These are phyloP conservation scores for Pseudorectes ferrugineus DNA, from an alignment of 2,113 vertebrate species.

Conservation along the genomic window DNA sequence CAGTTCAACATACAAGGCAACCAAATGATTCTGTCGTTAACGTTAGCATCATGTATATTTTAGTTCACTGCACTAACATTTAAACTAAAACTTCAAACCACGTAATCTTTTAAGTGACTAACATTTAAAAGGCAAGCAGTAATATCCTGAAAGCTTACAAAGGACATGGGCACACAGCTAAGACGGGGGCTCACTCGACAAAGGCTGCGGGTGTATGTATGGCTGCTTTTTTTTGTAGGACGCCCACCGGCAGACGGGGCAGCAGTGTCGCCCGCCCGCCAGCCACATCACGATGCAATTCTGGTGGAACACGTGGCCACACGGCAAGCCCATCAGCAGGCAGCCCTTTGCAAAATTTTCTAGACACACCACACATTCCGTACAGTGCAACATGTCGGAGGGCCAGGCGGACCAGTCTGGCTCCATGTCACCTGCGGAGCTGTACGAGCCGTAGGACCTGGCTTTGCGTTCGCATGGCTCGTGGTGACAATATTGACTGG, in stretches of 20 bases:
- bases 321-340: conserved; percentile 89
- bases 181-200: conserved; percentile 43
- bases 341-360: conserved; percentile 87
- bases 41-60: conserved; percentile 73
- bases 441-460: conserved; percentile 6
- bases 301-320: conserved; percentile 95
- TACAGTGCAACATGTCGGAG: conserved; percentile 80
- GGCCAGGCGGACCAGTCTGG: conserved; percentile 89
- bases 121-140: conserved; percentile 83
- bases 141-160: conserved; percentile 72
- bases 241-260: conserved; percentile 94
- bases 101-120: conserved; percentile 76
- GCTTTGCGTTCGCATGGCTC: not conserved
- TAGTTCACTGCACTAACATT: conserved; percentile 77
- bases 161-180: conserved; percentile 63
- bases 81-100: conserved; percentile 81
- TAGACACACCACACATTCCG: conserved; percentile 95
- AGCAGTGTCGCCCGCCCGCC: conserved; percentile 88
- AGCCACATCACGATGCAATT: conserved; percentile 94
- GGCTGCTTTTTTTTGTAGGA: conserved; percentile 91
- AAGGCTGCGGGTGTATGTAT: conserved; percentile 65
- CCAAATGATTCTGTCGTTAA: conserved; percentile 70
- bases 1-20: conserved; percentile 77
- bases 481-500: not conserved
- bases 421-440: conserved; percentile 44